Evolutionary conservation across 2,113 vertebrate genomes (phyloP).

Genomic region (Brevimyrus niger): DNA sequence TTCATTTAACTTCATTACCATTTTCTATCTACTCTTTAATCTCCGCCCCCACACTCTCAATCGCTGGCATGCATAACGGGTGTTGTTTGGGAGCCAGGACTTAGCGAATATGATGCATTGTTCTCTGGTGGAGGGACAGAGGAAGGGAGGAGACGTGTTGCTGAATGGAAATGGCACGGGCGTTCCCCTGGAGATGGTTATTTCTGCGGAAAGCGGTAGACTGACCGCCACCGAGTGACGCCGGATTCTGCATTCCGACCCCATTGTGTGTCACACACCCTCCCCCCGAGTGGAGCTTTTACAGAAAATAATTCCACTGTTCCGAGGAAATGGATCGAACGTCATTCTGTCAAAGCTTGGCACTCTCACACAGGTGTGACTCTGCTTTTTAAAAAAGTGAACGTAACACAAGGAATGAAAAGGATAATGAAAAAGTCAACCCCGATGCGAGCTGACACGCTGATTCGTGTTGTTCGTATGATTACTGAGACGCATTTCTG

Average conservation of each 20-base stretch:
- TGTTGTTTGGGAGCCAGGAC: neutral
- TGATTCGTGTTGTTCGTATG: neutral
- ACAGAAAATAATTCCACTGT: neutral
- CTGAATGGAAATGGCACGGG: neutral
- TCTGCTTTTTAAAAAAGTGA: neutral
- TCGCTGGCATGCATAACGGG: neutral
- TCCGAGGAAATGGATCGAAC: neutral
- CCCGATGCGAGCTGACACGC: neutral
- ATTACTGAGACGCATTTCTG: neutral
- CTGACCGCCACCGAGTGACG: neutral
- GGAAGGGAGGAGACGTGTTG: neutral
- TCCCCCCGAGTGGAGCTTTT: neutral
- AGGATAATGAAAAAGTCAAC: neutral
- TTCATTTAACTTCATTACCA: conserved; percentile 13
- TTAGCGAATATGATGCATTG: neutral
- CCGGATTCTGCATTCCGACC: neutral
- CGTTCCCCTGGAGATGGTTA: neutral
- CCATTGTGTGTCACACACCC: neutral
- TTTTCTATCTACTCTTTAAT: neutral
- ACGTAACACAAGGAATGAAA: neutral
- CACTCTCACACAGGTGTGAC: neutral
- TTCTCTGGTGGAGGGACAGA: neutral
- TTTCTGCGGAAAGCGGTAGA: neutral
- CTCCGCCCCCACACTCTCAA: neutral
- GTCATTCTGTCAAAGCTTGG: neutral